Conservation (phyloP, 23 tunicate species). For the Halocynthia roretzi region DNA sequence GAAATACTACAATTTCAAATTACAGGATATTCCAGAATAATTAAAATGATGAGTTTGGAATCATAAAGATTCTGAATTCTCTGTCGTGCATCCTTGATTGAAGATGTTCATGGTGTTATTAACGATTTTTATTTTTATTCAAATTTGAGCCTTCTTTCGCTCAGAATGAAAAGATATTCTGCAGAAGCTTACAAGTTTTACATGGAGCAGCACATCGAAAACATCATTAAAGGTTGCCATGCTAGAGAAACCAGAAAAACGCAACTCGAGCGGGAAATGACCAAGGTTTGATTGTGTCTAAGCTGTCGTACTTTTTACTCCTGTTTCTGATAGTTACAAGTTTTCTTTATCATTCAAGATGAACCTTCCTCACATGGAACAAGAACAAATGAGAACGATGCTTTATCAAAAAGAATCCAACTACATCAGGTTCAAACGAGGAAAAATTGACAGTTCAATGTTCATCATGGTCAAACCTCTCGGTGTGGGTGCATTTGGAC, state of each 20-base stretch:
- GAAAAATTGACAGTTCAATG: conserved; percentile 64
- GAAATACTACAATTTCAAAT: too few species aligned
- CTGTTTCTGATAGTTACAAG: neutral
- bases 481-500: conserved; percentile 95
- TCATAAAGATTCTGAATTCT: too few species aligned
- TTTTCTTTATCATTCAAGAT: conserved; percentile 4
- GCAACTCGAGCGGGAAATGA: conserved; percentile 86
- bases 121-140: neutral
- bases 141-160: neutral
- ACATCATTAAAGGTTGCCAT: conserved; percentile 73
- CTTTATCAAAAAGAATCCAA: conserved; percentile 72
- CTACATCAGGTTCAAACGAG: conserved; percentile 79
- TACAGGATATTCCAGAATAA: too few species aligned
- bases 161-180: conserved; percentile 66
- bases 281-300: conserved; percentile 27
- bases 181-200: conserved; percentile 92
- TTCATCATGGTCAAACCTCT: conserved; percentile 63
- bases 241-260: conserved; percentile 51
- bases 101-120: neutral
- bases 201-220: conserved; percentile 97
- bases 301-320: neutral
- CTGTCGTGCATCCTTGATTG: too few species aligned
- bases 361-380: conserved; percentile 10
- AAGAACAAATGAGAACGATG: conserved; percentile 42
- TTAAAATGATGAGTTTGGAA: too few species aligned